A percentile compares a stretch with the other conserved stretches of the same genome.
Evolutionary conservation across 2,113 vertebrate genomes (phyloP).

Genomic region (Corythaeola cristata): DNA sequence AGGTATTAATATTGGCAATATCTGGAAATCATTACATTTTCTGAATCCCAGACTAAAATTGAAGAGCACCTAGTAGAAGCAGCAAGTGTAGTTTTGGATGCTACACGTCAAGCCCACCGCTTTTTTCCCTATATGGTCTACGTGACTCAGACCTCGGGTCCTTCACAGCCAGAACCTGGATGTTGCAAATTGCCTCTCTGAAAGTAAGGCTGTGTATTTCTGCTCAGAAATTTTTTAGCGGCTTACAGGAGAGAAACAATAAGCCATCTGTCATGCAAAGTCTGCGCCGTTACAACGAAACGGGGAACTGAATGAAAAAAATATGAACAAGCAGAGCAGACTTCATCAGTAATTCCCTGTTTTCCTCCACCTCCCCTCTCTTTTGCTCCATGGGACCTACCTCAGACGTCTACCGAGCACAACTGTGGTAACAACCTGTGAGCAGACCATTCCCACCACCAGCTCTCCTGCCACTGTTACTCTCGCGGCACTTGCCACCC

Average conservation of each 20-base stretch:
- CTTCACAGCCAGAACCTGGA: neutral
- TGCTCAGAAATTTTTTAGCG: neutral
- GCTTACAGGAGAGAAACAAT: neutral
- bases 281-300: neutral
- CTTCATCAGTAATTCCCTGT: neutral
- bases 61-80: neutral
- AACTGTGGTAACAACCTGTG: neutral
- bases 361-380: neutral
- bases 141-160: accelerated
- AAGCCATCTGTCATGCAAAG: neutral
- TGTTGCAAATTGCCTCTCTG: neutral
- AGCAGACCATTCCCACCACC: neutral
- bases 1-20: neutral
- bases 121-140: neutral
- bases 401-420: neutral
- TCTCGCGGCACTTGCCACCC: neutral
- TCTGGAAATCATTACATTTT: neutral
- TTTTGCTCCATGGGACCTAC: neutral
- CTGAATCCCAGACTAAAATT: neutral
- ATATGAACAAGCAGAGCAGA: neutral
- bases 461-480: neutral
- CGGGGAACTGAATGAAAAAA: neutral
- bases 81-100: neutral
- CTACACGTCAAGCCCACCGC: accelerated
- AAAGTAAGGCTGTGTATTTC: neutral